Evolutionary conservation across 2,797 vertebrate genomes (phyloP).

Genomic region (Cottoperca gobio): DNA sequence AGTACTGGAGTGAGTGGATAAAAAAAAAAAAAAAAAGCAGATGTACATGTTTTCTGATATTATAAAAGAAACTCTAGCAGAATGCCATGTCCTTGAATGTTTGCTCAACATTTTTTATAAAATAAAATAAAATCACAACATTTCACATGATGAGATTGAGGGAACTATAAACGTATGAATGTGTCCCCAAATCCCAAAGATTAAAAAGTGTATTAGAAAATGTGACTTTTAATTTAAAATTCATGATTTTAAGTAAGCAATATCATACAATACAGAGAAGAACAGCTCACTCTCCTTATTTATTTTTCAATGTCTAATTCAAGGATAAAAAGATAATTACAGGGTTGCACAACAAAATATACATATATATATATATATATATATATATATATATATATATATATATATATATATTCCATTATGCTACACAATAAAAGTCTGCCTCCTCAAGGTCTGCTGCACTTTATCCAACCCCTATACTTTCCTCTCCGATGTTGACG

Average conservation of each 20-base stretch:
- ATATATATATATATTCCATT: no score
- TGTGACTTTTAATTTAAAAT: background rate
- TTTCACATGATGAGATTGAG: background rate
- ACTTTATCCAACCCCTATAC: background rate
- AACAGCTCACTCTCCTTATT: background rate
- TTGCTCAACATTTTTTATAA: background rate
- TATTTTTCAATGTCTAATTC: background rate
- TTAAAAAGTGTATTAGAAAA: background rate
- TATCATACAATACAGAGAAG: background rate
- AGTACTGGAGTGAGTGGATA: conserved; percentile 26
- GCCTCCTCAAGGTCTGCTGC: background rate
- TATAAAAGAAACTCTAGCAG: conserved; percentile 10
- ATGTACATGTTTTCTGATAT: conserved; percentile 10
- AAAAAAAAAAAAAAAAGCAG: conserved; percentile 27
- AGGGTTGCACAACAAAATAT: no score
- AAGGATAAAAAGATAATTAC: no score
- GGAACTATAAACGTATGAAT: background rate
- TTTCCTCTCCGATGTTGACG: background rate
- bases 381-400: no score
- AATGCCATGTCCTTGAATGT: background rate
- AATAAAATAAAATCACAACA: background rate
- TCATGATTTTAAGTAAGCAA: background rate
- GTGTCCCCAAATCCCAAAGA: background rate
- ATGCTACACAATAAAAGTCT: no score
- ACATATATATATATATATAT: no score